These are phyloP conservation scores for Listrodromus nycthemerus DNA, from an alignment of 2,888 invertebrate genomes.

Conservation along the genomic window DNA sequence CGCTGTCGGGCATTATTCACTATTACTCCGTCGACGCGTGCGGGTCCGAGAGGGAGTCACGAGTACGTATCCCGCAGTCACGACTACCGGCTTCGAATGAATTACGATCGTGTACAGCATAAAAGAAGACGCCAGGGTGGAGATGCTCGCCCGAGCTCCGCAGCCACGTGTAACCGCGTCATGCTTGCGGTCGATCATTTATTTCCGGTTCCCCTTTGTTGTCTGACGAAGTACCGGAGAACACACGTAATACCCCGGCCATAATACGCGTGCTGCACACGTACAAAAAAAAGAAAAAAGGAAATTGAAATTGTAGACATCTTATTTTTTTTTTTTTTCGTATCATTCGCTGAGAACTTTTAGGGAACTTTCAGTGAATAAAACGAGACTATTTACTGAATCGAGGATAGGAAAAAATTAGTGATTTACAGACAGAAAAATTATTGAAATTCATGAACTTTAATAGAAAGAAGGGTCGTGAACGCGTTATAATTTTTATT, in stretches of 20 bases:
- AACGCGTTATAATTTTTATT: background rate
- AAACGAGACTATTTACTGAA: no score
- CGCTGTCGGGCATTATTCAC: conserved; percentile 15
- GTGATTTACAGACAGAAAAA: no score
- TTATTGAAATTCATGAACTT: no score
- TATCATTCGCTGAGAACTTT: no score
- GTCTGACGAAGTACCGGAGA: conserved; percentile 22
- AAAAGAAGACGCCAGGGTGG: conserved; percentile 33
- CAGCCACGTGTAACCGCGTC: conserved; percentile 12
- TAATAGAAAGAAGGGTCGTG: no score
- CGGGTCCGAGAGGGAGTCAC: conserved; percentile 19
- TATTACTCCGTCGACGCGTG: conserved; percentile 25
- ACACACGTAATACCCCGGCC: background rate
- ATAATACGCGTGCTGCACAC: background rate
- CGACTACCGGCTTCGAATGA: conserved; percentile 50
- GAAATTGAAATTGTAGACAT: background rate
- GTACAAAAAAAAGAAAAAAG: background rate
- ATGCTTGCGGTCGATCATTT: conserved; percentile 51
- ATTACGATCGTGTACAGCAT: conserved; percentile 50
- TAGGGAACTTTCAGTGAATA: no score
- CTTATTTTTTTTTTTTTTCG: no score
- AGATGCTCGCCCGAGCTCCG: background rate
- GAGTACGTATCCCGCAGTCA: conserved; percentile 42
- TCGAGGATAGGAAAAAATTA: no score
- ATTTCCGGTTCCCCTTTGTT: conserved; percentile 57